Base-by-base conservation (phyloP, 2,113 vertebrate species). In the Psephotus haematonotus region DNA sequence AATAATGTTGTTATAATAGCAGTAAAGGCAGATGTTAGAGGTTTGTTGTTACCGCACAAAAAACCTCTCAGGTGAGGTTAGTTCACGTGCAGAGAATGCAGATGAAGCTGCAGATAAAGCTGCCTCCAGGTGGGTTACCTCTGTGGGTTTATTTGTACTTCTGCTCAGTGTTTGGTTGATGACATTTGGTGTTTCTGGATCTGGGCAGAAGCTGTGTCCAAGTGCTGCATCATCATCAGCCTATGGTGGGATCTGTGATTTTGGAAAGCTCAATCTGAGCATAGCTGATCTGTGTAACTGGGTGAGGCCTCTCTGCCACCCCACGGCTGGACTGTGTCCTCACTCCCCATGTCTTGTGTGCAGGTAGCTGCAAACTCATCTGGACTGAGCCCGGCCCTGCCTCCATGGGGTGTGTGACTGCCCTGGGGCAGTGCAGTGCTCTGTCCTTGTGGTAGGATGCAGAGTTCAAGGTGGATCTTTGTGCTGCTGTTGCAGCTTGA, bases 281-380 rank as follows among this genome's bases (percentile, higher is more conserved):
- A 3, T 20, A 27, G 35, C 47, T 20, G 39, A n/a, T 35, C n/a
- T 35, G 24, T 1, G 1, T 25, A 20, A 46, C n/a, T 1, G 0
- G 31, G 20, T 33, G 31, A 46, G 37, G 35, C 22, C 63, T 75
- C 35, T 39, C 24, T 14, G 16, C 46, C 20, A 22, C 24, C 9
- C 18, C 20, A 7, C 0, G 2, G 33, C 60, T 60, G 44, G 23
- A 22, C n/a, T 25, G 24, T 1, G 2, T 25, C 43, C 59, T 85
- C 0, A 0, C 8, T 79, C 14, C 27, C 23, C 5, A 4, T 28
- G 13, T n/a, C 52, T 37, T 37, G 35, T 9, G 17, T 57, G 27
- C 37, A 75, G 62, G 23, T 28, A 57, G 43, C 88, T 50, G 27
- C 43, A 71, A 24, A n/a, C 16, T 46, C 6, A 1, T 9, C 47